Base-by-base conservation (phyloP, 2,797 vertebrate species). In the Sebastes reedi region DNA sequence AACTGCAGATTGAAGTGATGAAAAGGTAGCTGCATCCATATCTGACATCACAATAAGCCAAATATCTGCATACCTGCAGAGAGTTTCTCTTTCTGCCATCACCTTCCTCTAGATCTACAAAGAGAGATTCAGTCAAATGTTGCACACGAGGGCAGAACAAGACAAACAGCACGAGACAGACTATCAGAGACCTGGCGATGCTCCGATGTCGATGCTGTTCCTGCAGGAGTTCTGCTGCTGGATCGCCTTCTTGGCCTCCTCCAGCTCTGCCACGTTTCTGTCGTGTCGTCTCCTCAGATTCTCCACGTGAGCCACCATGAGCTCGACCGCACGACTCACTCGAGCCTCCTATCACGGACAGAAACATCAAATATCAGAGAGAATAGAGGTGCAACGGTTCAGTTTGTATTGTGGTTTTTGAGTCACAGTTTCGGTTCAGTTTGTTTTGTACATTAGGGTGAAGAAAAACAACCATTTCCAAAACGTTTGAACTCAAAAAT, bases 291-390 rank as follows among this genome's bases (percentile, higher is more conserved):
- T 87, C 90, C 92, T 96, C 88, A 98, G 89, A 73, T 95, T 97
- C 90, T 97, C 97, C 90, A 97, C 96, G 0, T 97, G 97, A 83
- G 96, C 93, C 29, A 97, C 94, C 97, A 97, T 97, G 87, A 98
- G 95, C 86, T 97, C 96, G 0, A 97, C 95, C 0, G 96, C 96
- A 4, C 93, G 91, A 79, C 95, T 97, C 90, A 97, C 92, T 56
- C 96, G 93, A 2, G 96, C 97, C 91, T 98, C 97, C 97, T 98
- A 61, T 10, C 10, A 42, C 8, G 25, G 5, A 58, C n/a, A 34
- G 4, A 16, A 18, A 58, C 6, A 54, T 6, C 24, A 64, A 55
- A 16, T 12, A 10, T 24, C 7, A 10, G 3, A 10, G 50, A 52
- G 20, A 54, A 24, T 30, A 8, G 18, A 32, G 59, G 29, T 32